phyloP scores from a whole-genome alignment of 2,888 invertebrate species.

The Chouioia cunea region DNA sequence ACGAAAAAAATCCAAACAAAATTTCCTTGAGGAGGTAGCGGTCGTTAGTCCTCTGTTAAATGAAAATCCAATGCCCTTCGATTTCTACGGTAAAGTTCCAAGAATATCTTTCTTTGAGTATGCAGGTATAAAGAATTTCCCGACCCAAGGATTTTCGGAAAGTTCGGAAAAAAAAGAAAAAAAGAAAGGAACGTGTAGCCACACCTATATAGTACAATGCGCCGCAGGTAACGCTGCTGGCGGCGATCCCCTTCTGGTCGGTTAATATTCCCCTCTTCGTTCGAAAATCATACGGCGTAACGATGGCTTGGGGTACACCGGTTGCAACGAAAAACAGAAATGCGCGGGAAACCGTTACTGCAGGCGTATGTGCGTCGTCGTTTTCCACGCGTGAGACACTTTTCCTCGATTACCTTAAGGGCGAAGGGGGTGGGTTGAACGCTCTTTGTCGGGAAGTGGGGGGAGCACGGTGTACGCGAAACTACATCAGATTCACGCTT shows the following conservation, averaged over 20 bases:
- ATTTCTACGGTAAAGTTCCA: too few relatives aligned
- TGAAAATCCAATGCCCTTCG: too few relatives aligned
- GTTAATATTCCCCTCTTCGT: slow-evolving; percentile 30
- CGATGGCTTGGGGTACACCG: slow-evolving; percentile 43
- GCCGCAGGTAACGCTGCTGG: slow-evolving; percentile 19
- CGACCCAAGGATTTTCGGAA: background rate
- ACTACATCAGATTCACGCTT: too few relatives aligned
- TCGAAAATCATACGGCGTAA: slow-evolving; percentile 52
- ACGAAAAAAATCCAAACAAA: too few relatives aligned
- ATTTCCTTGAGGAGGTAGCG: too few relatives aligned
- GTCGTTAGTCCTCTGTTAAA: too few relatives aligned
- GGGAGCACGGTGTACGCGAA: too few relatives aligned
- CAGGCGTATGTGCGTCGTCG: background rate
- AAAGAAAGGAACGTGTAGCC: background rate
- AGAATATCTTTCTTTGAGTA: too few relatives aligned
- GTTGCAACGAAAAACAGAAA: slow-evolving; percentile 32
- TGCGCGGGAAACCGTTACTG: background rate
- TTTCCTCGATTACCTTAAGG: too few relatives aligned
- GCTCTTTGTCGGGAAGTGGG: too few relatives aligned
- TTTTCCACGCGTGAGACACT: background rate
- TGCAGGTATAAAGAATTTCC: too few relatives aligned
- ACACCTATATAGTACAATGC: background rate
- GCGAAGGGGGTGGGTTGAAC: too few relatives aligned
- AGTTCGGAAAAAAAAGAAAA: background rate
- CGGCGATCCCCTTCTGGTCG: slow-evolving; percentile 26